Conservation (phyloP, 2,797 vertebrate genomes). For the Eulemur albifrons region DNA sequence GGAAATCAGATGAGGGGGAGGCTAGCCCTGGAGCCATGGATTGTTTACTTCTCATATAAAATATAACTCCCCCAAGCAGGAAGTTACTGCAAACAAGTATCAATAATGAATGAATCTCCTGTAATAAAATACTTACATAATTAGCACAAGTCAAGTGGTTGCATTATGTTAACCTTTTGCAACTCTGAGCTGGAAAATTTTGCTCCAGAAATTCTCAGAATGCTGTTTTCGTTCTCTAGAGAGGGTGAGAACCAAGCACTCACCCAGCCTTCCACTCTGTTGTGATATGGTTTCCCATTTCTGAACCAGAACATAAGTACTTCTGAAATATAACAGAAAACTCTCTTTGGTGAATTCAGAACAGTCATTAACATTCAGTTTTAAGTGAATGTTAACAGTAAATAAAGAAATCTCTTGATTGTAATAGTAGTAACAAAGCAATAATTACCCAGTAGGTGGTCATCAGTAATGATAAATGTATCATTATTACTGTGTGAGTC, state of each 20-base stretch:
- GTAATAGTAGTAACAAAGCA: constrained; percentile 88
- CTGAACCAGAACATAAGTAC: constrained; percentile 82
- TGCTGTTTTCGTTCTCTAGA: constrained; percentile 47
- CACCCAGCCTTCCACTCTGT: constrained; percentile 48
- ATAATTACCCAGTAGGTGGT: constrained; percentile 90
- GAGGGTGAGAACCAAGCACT: background rate
- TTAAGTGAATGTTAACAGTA: constrained; percentile 91
- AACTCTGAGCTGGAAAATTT: constrained; percentile 79
- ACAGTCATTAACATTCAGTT: constrained; percentile 89
- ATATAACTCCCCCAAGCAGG: constrained; percentile 83
- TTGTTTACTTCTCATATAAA: constrained; percentile 84
- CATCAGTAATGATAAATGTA: constrained; percentile 89
- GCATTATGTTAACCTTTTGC: constrained; percentile 80
- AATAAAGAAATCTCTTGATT: constrained; percentile 90
- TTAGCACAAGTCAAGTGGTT: constrained; percentile 82
- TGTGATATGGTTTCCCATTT: constrained; percentile 69
- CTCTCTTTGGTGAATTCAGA: constrained; percentile 87
- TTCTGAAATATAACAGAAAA: constrained; percentile 85
- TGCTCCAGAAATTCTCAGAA: constrained; percentile 80
- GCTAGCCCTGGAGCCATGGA: constrained; percentile 68
- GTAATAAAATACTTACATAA: constrained; percentile 85
- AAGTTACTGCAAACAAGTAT: constrained; percentile 86
- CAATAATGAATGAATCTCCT: constrained; percentile 87
- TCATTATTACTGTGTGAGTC: constrained; percentile 85
- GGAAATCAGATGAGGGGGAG: constrained; percentile 57